Percentiles rank a stretch among this genome's conserved stretches.
phyloP scores from a whole-genome alignment of 1,140 invertebrate species.

The Bombus ignitus region DNA sequence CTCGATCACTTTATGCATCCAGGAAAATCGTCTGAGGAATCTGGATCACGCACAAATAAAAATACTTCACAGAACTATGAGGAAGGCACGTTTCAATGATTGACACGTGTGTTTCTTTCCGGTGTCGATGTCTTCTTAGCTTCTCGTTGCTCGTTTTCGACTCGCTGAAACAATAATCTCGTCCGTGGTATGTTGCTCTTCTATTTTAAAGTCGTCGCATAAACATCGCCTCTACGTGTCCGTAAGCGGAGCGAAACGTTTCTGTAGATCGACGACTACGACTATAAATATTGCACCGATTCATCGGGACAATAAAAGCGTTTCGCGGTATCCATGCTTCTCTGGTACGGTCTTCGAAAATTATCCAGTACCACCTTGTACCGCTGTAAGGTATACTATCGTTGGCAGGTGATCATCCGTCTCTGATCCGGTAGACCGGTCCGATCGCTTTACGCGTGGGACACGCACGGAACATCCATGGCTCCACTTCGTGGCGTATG shows the following conservation, averaged over 20 bases:
- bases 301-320: not conserved
- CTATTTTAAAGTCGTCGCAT: not conserved
- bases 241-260: no score
- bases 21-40: not conserved
- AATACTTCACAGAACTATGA: constrained; percentile 17
- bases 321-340: constrained; percentile 1
- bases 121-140: not conserved
- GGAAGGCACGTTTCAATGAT: constrained; percentile 21
- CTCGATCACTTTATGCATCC: not conserved
- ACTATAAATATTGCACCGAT: not conserved
- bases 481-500: constrained; percentile 48
- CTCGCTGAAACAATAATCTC: not conserved
- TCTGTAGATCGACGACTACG: not conserved
- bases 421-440: constrained; percentile 56
- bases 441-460: constrained; percentile 53
- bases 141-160: not conserved
- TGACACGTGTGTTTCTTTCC: constrained; percentile 12
- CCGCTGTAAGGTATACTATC: constrained; percentile 35
- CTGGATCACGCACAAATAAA: constrained; percentile 22
- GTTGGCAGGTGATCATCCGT: constrained; percentile 59
- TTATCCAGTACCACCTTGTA: constrained; percentile 6
- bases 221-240: not conserved
- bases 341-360: constrained; percentile 16
- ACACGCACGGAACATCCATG: constrained; percentile 53
- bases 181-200: no score